phyloP scores from a whole-genome alignment of 2,888 invertebrate species.

The Cylloceria caligata region DNA sequence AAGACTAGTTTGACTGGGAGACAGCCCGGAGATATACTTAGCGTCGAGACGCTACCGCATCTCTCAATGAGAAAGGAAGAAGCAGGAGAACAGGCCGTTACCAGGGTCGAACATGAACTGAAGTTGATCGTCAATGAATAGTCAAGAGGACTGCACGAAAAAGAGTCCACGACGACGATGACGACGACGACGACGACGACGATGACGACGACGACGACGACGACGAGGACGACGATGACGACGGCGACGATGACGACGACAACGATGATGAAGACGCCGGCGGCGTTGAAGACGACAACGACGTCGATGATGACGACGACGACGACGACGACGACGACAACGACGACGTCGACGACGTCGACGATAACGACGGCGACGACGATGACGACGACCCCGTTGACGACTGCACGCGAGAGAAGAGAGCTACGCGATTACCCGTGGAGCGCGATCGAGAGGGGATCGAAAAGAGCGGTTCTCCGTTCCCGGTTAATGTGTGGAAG shows the following conservation, averaged over 20 bases:
- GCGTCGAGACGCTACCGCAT: too few species aligned
- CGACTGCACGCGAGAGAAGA: constrained; percentile 24
- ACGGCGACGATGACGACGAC: constrained; percentile 5
- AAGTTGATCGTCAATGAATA: constrained; percentile 48
- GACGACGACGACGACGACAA: constrained; percentile 46
- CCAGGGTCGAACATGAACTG: constrained; percentile 61
- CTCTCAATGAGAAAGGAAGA: constrained; percentile 6
- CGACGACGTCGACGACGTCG: too few species aligned
- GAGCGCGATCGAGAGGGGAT: constrained; percentile 43
- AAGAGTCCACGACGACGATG: constrained; percentile 42
- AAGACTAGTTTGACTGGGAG: background rate
- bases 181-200: constrained; percentile 14
- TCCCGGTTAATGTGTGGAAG: constrained; percentile 17
- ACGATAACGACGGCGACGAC: background rate
- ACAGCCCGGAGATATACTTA: constrained; percentile 28
- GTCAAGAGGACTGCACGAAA: constrained; percentile 58
- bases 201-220: constrained; percentile 2
- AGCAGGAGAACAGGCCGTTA: constrained; percentile 42
- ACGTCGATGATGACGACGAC: constrained; percentile 32
- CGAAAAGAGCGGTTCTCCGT: background rate
- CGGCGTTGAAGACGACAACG: too few species aligned
- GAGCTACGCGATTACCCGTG: constrained; percentile 20
- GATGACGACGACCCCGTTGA: constrained; percentile 9
- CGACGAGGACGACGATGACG: constrained; percentile 8
- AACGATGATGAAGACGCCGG: too few species aligned